A percentile compares a stretch with the other conserved stretches of the same genome.
Evolutionary conservation across 2,888 invertebrate genomes (phyloP).

Genomic region (Pantelozetes paolii): DNA sequence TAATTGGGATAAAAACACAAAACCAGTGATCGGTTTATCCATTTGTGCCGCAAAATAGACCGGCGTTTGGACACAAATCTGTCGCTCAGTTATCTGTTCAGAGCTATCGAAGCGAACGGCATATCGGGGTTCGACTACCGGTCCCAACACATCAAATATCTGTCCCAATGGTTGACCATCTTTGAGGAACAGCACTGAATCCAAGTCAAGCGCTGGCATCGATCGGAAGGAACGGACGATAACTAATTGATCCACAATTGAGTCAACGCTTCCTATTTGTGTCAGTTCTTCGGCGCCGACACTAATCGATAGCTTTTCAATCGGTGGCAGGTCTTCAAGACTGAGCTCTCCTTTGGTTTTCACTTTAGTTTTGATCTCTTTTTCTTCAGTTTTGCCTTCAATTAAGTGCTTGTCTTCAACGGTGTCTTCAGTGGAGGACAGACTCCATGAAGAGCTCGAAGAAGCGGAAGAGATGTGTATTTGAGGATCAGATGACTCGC

Average conservation of each 20-base stretch:
- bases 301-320: conserved; percentile 72
- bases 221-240: conserved; percentile 68
- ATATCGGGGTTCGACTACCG: conserved; percentile 76
- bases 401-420: neutral
- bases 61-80: conserved; percentile 63
- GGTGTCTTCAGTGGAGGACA: neutral
- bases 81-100: conserved; percentile 67
- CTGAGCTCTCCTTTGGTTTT: conserved; percentile 44
- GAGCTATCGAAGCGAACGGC: conserved; percentile 80
- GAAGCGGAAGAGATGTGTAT: neutral
- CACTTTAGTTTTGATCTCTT: neutral
- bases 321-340: conserved; percentile 70
- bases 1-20: conserved; percentile 69
- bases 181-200: conserved; percentile 78
- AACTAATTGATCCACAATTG: conserved; percentile 69
- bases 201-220: conserved; percentile 74
- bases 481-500: neutral
- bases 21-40: conserved; percentile 58
- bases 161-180: conserved; percentile 67
- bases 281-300: conserved; percentile 70
- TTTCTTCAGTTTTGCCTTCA: neutral
- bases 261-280: conserved; percentile 67
- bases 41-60: conserved; percentile 76
- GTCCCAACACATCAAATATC: conserved; percentile 88
- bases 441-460: conserved; percentile 10